Evolutionary conservation across 2,888 invertebrate species (phyloP), one percentile per base, ranked within the genome.

Genomic region (Lumbricus terrestris): DNA sequence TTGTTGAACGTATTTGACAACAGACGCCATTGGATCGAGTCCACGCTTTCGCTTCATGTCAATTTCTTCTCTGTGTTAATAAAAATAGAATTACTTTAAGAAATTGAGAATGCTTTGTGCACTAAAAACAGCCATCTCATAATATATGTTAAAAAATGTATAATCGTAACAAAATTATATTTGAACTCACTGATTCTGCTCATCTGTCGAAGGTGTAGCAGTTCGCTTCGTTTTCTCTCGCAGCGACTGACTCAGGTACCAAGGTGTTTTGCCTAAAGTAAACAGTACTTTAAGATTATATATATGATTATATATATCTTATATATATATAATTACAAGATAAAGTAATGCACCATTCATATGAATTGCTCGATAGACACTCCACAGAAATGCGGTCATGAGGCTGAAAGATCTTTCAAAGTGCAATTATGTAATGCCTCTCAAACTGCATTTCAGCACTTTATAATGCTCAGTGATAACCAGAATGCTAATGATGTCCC

Each of bases 231-330:
- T 34, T 85, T 85, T 85, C 85, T 85, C 23, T 34, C 35, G 85
- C 20, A 35, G 85, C 35, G 85, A 85, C 23, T 85, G 34, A 35
- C 37, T 37, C 8, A 98, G 97, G 95, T 98, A 98, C 98, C 98
- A 98, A 93, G 97, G 97, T 93, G 96, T 96, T 93, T 97, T 97
- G 82, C 97, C 97, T n/a, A 97, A 88, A 85, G 82, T n/a, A 83
- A 35, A 29, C 33, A 20, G 23, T 35, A 38, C 15, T 35, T n/a
- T 35, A 18, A 69, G 23, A 89, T 82, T 35, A 34, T 23, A 20
- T 47, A 23, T 6, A 15, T 20, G 47, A 47, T 47, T 20, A 33
- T 8, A 18, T 40, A 40, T n/a, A n/a, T n/a, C n/a, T n/a, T n/a
- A n/a, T n/a, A n/a, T n/a, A n/a, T n/a, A n/a, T n/a, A n/a, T n/a